Conservation (phyloP, 2,113 vertebrate genomes). For the Epinephelus moara region DNA sequence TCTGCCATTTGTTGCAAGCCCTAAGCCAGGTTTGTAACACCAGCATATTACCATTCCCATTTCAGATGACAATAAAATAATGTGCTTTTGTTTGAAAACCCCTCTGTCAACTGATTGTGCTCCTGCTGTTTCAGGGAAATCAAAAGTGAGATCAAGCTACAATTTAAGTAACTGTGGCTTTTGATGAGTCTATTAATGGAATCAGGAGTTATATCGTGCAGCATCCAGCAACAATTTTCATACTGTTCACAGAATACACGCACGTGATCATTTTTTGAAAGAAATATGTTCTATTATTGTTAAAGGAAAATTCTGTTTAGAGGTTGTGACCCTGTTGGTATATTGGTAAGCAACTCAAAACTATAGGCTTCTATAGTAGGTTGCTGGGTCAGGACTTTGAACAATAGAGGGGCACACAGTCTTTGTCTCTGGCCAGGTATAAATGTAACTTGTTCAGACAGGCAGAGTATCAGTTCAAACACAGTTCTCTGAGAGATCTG, state of each 20-base stretch:
- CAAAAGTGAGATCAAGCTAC: not conserved
- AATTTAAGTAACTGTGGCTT: not conserved
- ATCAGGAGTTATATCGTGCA: not conserved
- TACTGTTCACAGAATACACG: not conserved
- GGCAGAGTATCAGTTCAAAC: constrained; percentile 62
- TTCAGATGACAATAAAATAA: not conserved
- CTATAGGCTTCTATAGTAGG: constrained; percentile 65
- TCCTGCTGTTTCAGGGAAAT: not conserved
- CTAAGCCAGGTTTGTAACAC: too few species aligned
- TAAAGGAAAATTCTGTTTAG: constrained; percentile 56
- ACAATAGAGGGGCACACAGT: constrained; percentile 66
- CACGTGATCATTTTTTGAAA: not conserved
- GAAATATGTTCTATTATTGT: constrained; percentile 2
- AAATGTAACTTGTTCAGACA: constrained; percentile 67
- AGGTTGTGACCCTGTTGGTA: constrained; percentile 43
- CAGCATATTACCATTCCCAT: too few species aligned
- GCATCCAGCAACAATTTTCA: constrained; percentile 4
- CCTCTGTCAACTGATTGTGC: not conserved
- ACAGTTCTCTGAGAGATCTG: constrained; percentile 60
- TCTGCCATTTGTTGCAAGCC: too few species aligned
- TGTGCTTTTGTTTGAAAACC: not conserved
- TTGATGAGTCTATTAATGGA: not conserved
- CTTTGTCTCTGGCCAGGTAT: constrained; percentile 77
- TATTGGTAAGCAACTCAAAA: constrained; percentile 60
- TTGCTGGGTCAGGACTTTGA: constrained; percentile 75